phyloP scores from a whole-genome alignment of 2,797 vertebrate species.

The Geotrypetes seraphini region DNA sequence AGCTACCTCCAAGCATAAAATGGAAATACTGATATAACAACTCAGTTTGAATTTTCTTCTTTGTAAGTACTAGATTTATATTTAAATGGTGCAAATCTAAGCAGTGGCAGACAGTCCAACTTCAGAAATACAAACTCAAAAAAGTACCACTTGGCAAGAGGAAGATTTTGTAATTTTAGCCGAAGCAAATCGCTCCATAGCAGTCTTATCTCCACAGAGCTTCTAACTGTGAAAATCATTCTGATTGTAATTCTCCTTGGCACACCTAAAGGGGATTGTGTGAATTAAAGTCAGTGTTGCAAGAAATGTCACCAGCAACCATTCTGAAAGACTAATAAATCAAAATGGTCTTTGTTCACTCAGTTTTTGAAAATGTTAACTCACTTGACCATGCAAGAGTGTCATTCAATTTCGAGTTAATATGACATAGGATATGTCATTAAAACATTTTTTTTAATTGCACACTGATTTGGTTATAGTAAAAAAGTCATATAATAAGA shows the following conservation, averaged over 20 bases:
- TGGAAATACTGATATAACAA: conserved; percentile 27
- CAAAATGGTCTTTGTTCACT: conserved; percentile 15
- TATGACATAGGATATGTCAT: not conserved
- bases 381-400: not conserved
- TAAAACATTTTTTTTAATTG: conserved; percentile 5
- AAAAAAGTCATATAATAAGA: not conserved
- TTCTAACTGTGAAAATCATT: conserved; percentile 24
- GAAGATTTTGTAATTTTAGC: conserved; percentile 17
- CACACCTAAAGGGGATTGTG: conserved; percentile 30
- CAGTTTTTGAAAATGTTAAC: not conserved
- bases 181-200: conserved; percentile 9
- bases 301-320: conserved; percentile 36
- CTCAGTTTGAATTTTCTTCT: conserved; percentile 26
- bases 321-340: conserved; percentile 30
- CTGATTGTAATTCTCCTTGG: conserved; percentile 21
- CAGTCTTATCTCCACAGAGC: conserved; percentile 14
- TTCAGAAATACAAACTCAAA: conserved; percentile 36
- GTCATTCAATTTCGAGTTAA: conserved; percentile 8
- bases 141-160: conserved; percentile 19
- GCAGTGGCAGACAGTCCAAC: conserved; percentile 12
- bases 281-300: conserved; percentile 19
- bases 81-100: conserved; percentile 40
- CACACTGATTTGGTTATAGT: not conserved
- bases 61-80: conserved; percentile 32
- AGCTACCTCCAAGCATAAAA: conserved; percentile 18